Evolutionary conservation across 2,888 invertebrate species (phyloP).

Genomic region (Microctonus hyperodae): DNA sequence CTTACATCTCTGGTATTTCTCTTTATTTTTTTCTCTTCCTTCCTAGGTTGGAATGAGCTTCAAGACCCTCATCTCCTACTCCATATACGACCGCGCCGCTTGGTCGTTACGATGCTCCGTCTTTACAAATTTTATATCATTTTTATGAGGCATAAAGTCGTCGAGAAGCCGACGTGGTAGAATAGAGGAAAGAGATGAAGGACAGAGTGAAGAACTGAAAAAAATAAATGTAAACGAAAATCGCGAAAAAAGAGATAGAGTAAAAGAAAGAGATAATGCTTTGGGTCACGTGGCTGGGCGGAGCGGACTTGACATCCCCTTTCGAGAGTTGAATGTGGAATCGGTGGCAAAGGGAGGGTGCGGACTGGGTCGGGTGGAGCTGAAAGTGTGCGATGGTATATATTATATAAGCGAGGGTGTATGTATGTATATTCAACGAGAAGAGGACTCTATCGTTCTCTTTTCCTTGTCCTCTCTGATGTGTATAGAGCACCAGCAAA

Average conservation of each 20-base stretch:
- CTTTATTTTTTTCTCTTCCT: constrained; percentile 11
- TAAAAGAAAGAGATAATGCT: constrained; percentile 36
- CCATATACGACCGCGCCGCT: constrained; percentile 54
- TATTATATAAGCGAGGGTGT: constrained; percentile 38
- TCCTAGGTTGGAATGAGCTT: constrained; percentile 23
- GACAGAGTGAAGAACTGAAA: constrained; percentile 25
- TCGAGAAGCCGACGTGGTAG: constrained; percentile 54
- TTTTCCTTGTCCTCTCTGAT: constrained; percentile 3
- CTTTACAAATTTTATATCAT: constrained; percentile 64
- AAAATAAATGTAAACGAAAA: constrained; percentile 31
- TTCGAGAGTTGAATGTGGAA: constrained; percentile 31
- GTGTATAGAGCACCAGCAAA: constrained; percentile 45
- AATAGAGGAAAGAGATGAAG: constrained; percentile 34
- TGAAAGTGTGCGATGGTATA: constrained; percentile 37
- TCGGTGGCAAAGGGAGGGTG: constrained; percentile 28
- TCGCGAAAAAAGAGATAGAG: constrained; percentile 30
- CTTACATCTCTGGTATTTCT: constrained; percentile 26
- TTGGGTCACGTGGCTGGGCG: constrained; percentile 56
- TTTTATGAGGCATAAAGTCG: constrained; percentile 63
- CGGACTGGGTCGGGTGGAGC: constrained; percentile 28
- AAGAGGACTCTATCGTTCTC: constrained; percentile 7
- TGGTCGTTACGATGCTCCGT: constrained; percentile 58
- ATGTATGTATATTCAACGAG: too few species aligned
- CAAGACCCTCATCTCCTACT: constrained; percentile 46
- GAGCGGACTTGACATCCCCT: constrained; percentile 50